Evolutionary conservation across 2,888 invertebrate genomes (phyloP).

Genomic region (Drosophila prolongata): DNA sequence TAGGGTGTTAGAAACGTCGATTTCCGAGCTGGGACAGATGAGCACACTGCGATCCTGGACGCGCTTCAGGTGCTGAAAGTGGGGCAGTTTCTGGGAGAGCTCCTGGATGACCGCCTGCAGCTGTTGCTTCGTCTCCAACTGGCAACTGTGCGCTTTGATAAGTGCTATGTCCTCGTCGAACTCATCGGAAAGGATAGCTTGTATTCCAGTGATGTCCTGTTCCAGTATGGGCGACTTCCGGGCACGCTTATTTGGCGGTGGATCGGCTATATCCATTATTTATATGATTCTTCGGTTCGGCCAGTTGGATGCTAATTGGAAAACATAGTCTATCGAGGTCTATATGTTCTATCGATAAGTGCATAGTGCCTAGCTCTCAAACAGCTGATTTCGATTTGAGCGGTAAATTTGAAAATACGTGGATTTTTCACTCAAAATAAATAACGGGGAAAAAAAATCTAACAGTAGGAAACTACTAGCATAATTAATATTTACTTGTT

Average conservation of each 20-base stretch:
- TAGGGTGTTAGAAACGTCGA: conserved; percentile 67
- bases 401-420: conserved; percentile 1
- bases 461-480: no score
- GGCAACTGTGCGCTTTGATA: conserved; percentile 87
- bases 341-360: background rate
- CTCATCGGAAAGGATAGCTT: conserved; percentile 86
- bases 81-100: conserved; percentile 86
- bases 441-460: no score
- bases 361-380: background rate
- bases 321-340: background rate
- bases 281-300: background rate
- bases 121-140: conserved; percentile 86
- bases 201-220: conserved; percentile 65
- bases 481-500: background rate
- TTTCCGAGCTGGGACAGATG: conserved; percentile 85
- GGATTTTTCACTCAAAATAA: no score
- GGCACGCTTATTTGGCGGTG: conserved; percentile 53
- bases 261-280: conserved; percentile 26
- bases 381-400: conserved; percentile 1
- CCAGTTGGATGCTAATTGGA: conserved; percentile 3
- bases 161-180: conserved; percentile 85
- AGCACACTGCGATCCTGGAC: conserved; percentile 87
- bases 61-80: conserved; percentile 90
- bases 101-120: conserved; percentile 87
- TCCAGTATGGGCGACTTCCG: conserved; percentile 10